A percentile compares a stretch with the other conserved stretches of the same genome.
These are phyloP conservation scores for Rugalucina vietnamica DNA, from an alignment of 2,888 invertebrate genomes.

Conservation along the genomic window DNA sequence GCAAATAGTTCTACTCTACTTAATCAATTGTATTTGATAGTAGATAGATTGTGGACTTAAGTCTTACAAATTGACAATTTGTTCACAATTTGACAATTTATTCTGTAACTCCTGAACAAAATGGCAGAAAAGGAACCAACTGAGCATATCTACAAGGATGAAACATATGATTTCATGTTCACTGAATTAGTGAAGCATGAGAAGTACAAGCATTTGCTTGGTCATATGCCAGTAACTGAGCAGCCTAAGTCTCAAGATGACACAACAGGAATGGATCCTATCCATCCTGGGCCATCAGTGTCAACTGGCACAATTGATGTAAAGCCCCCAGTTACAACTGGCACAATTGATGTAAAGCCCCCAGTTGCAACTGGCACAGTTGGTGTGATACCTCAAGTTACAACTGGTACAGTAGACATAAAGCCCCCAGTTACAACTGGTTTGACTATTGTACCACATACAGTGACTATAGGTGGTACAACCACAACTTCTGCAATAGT, in stretches of 20 bases:
- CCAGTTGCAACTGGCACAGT: background rate
- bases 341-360: too few relatives aligned
- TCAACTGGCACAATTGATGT: too few relatives aligned
- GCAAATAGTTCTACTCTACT: too few relatives aligned
- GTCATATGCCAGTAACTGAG: background rate
- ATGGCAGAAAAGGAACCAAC: too few relatives aligned
- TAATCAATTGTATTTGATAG: too few relatives aligned
- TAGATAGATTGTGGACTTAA: too few relatives aligned
- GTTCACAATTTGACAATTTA: too few relatives aligned
- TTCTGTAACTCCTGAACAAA: too few relatives aligned
- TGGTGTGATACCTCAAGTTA: too few relatives aligned
- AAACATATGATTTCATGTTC: background rate
- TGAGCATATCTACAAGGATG: too few relatives aligned
- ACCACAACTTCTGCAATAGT: background rate
- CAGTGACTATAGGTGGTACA: background rate
- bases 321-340: background rate
- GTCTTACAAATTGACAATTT: too few relatives aligned
- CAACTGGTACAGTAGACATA: background rate
- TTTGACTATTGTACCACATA: background rate
- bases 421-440: background rate
- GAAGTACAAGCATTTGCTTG: background rate
- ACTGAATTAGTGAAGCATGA: background rate
- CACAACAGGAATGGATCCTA: background rate
- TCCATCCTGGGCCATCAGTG: too few relatives aligned
- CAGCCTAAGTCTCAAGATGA: background rate